A percentile compares a stretch with the other conserved stretches of the same genome.
Conservation (phyloP, 2,797 vertebrate species). For the Antennarius maculatus region DNA sequence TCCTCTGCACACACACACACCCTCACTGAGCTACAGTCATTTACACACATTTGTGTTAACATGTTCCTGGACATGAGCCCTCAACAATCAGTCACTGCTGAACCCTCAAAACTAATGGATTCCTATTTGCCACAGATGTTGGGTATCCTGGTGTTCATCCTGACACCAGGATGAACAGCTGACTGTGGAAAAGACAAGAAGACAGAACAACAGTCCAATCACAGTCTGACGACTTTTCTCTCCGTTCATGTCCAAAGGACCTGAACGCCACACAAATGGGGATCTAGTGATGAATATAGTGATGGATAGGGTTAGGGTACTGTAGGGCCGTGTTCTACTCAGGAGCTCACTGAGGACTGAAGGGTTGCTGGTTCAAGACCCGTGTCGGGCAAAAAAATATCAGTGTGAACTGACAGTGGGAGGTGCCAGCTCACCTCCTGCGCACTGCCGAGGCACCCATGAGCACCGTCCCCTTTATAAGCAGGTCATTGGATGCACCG, state of each 20-base stretch:
- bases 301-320: too few species aligned
- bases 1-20: slow-evolving; percentile 6
- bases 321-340: too few species aligned
- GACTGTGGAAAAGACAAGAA: slow-evolving; percentile 1
- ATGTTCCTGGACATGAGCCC: slow-evolving; percentile 10
- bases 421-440: too few species aligned
- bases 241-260: slow-evolving; percentile 31
- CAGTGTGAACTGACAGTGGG: too few species aligned
- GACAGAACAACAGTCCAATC: slow-evolving; percentile 35
- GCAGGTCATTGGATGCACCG: too few species aligned
- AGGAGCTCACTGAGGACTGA: too few species aligned
- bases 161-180: neutral
- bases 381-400: too few species aligned
- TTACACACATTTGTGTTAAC: slow-evolving; percentile 14
- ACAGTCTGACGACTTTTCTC: slow-evolving; percentile 31
- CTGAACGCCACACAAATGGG: slow-evolving; percentile 21
- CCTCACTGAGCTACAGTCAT: slow-evolving; percentile 13
- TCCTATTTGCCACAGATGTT: neutral
- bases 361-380: too few species aligned
- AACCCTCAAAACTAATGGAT: slow-evolving; percentile 9
- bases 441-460: too few species aligned
- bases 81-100: neutral
- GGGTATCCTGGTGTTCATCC: too few species aligned
- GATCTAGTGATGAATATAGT: too few species aligned
- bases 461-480: too few species aligned